Base-by-base conservation (phyloP, 2,888 invertebrate species). In the Lysandra bellargus region DNA sequence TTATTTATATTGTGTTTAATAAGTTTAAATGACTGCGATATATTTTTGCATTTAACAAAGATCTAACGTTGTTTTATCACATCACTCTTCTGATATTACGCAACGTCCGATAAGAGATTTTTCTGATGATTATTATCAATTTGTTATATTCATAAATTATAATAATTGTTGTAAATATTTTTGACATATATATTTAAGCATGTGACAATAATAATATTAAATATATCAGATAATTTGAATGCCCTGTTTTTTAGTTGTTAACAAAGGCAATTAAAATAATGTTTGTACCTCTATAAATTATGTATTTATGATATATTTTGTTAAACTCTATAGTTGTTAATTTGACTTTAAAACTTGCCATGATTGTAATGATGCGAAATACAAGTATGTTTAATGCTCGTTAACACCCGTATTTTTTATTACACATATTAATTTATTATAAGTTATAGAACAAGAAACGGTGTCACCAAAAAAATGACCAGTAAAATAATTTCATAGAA, bases 271-370 rank as follows among this genome's bases (percentile, higher is more conserved):
- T 12, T 64, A 4, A 30, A 30, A 12, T 30, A 64, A 7, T 61
- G n/a, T 61, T 61, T 61, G 23, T 61, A 23, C 3, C 40, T 40
- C 40, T 40, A 40, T 60, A 17, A n/a, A 60, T 17, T 60, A 17
- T n/a, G 17, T 60, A 64, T 12, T 64, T 64, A 17, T 57, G 3
- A 30, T 64, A 64, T 30, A 23, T 64, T 30, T 64, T 30, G 64
- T 64, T 23, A 30, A 61, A 30, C 9, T 64, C 9, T 64, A 64
- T 64, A 64, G 64, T 64, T 64, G 64, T 64, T 64, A 12, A 30
- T 64, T 64, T 64, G 9, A 64, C 30, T 64, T 30, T 30, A 64
- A 7, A 40, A 73, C 73, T 73, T 73, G 73, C 73, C 73, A 73
- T 73, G 40, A 73, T 73, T 73, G 37, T 37, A 73, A 73, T 40